These are phyloP conservation scores for Hydropotes inermis DNA, from an alignment of 2,113 vertebrate species.

Conservation along the genomic window DNA sequence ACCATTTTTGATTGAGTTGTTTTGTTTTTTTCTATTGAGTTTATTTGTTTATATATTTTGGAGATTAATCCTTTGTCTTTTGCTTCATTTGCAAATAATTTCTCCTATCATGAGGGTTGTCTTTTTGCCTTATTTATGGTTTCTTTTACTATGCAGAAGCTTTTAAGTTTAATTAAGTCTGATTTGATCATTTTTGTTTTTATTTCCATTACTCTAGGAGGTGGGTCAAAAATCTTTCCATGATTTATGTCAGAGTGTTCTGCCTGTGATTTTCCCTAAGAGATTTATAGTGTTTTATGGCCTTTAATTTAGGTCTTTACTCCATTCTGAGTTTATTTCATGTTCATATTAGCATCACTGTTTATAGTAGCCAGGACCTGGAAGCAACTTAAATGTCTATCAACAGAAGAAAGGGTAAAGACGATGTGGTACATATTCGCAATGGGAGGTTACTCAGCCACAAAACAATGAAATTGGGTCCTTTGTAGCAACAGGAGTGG, in stretches of 20 bases:
- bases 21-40: neutral
- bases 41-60: neutral
- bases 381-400: neutral
- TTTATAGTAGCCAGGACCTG: neutral
- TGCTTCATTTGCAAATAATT: neutral
- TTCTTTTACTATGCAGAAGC: neutral
- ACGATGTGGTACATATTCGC: neutral
- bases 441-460: neutral
- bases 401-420: neutral
- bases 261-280: neutral
- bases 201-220: neutral
- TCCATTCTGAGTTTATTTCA: neutral
- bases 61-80: neutral
- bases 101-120: neutral
- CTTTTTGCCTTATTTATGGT: neutral
- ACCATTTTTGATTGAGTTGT: neutral
- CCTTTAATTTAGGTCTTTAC: neutral
- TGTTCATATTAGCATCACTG: neutral
- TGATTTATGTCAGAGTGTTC: neutral
- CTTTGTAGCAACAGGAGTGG: neutral
- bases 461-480: neutral
- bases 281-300: neutral
- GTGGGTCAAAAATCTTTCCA: neutral
- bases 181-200: neutral
- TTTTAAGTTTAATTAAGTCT: neutral